These are phyloP conservation scores for Euclidia mi DNA, from an alignment of 2,888 invertebrate species.

Conservation along the genomic window DNA sequence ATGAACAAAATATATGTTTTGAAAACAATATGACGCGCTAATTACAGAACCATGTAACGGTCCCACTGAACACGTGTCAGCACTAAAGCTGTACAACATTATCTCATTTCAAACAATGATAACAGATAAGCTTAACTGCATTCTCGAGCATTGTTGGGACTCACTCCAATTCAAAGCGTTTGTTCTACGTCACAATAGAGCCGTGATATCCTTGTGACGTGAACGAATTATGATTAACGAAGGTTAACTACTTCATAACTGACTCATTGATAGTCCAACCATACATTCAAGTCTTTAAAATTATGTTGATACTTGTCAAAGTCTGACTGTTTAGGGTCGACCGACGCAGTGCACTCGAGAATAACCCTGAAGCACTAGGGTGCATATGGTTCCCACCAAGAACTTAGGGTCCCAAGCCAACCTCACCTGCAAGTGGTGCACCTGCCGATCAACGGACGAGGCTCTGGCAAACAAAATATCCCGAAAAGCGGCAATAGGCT, in stretches of 20 bases:
- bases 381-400: too few species aligned
- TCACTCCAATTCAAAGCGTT: slow-evolving; percentile 39
- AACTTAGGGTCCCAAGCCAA: too few species aligned
- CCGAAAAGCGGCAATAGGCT: too few species aligned
- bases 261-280: slow-evolving; percentile 24
- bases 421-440: too few species aligned
- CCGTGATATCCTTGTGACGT: slow-evolving; percentile 45
- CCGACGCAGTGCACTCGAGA: too few species aligned
- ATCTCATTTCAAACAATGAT: slow-evolving; percentile 79
- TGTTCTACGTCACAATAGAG: slow-evolving; percentile 45
- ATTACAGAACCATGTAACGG: slow-evolving; percentile 64
- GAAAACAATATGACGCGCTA: slow-evolving; percentile 49
- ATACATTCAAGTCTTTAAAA: not conserved
- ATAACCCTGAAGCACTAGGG: too few species aligned
- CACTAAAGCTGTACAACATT: slow-evolving; percentile 69
- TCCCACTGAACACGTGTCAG: slow-evolving; percentile 60
- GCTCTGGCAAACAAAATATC: too few species aligned
- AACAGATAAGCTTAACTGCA: slow-evolving; percentile 75
- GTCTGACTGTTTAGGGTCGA: too few species aligned
- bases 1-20: slow-evolving; percentile 33
- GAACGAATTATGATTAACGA: slow-evolving; percentile 36
- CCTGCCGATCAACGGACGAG: too few species aligned
- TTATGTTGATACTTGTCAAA: not conserved
- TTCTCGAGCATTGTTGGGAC: slow-evolving; percentile 58
- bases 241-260: slow-evolving; percentile 39